Evolutionary conservation across 2,888 invertebrate species (phyloP).

Genomic region (Lysandra bellargus): DNA sequence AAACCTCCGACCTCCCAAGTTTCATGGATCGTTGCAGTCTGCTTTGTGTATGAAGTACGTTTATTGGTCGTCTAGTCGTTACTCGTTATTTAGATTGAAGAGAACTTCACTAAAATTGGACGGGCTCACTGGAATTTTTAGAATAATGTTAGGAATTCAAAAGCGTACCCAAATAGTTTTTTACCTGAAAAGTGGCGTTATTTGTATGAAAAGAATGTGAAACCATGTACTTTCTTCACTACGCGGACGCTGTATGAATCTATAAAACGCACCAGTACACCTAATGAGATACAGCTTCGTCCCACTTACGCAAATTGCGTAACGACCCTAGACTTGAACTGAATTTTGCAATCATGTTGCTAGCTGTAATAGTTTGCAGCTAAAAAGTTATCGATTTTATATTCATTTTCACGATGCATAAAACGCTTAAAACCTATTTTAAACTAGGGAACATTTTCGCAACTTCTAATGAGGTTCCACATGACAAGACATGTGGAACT

Average conservation of each 20-base stretch:
- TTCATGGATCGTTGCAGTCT: neutral
- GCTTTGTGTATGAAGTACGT: neutral
- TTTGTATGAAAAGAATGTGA: constrained; percentile 31
- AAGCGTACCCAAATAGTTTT: neutral
- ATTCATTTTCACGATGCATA: neutral
- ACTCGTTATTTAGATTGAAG: constrained; percentile 3
- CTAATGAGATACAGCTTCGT: constrained; percentile 56
- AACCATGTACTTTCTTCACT: constrained; percentile 26
- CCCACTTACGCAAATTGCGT: constrained; percentile 71
- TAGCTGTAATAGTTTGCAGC: constrained; percentile 18
- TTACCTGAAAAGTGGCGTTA: neutral
- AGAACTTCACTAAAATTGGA: neutral
- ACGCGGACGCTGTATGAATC: constrained; percentile 29
- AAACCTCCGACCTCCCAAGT: constrained; percentile 37
- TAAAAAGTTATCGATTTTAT: neutral
- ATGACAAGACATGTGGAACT: neutral
- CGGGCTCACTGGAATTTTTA: neutral
- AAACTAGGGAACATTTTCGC: neutral
- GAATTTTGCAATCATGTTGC: constrained; percentile 48
- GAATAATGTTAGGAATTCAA: neutral
- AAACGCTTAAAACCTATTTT: too few species aligned
- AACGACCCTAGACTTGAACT: constrained; percentile 76
- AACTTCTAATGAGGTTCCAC: neutral
- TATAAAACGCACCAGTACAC: constrained; percentile 34
- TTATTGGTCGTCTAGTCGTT: neutral